A percentile compares a stretch with the other conserved stretches of the same genome.
Conservation (phyloP, 2,113 vertebrate genomes). For the Callorhinus ursinus region DNA sequence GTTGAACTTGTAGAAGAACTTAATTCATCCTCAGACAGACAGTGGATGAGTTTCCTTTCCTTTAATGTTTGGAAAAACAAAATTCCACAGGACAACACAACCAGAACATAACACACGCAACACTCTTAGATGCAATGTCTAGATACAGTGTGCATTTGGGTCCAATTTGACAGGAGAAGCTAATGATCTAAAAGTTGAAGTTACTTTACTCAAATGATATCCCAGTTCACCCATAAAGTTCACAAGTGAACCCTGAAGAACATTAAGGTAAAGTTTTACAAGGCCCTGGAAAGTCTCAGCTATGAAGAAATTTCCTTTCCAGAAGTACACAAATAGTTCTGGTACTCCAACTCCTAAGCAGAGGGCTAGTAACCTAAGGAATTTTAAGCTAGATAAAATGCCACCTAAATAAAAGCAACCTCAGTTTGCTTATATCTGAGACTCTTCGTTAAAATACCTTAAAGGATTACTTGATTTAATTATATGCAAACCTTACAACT, state of each 20-base stretch:
- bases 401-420: constrained; percentile 16
- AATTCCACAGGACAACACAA: constrained; percentile 37
- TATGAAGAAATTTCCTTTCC: constrained; percentile 5
- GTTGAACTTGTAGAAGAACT: constrained; percentile 96
- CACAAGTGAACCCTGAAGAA: constrained; percentile 26
- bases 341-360: not conserved
- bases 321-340: not conserved
- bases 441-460: not conserved
- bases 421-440: not conserved
- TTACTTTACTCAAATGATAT: not conserved
- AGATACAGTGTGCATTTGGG: not conserved
- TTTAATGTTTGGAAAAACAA: constrained; percentile 67
- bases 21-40: constrained; percentile 91
- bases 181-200: constrained; percentile 20
- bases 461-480: constrained; percentile 15
- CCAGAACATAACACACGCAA: not conserved
- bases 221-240: not conserved
- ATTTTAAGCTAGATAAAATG: constrained; percentile 38
- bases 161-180: constrained; percentile 9
- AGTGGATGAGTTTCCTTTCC: constrained; percentile 77
- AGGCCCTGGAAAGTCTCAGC: not conserved
- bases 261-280: constrained; percentile 1
- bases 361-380: not conserved
- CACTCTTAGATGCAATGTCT: not conserved
- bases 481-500: not conserved